A percentile compares a stretch with the other conserved stretches of the same genome.
Conservation (phyloP, 2,113 vertebrate species). For the Phylloscopus trochilus region DNA sequence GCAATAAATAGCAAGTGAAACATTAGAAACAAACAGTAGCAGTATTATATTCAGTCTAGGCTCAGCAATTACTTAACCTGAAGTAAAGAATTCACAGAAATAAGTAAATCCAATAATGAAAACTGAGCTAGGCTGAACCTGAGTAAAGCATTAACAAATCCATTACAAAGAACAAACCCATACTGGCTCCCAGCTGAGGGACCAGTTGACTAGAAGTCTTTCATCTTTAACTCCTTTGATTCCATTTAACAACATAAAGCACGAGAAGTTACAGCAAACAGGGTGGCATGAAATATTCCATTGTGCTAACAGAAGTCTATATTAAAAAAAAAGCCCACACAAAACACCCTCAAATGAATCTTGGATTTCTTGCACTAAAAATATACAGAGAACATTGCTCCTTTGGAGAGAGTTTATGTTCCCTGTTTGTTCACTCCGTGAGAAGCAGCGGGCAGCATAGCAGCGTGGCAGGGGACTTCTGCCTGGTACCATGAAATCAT, state of each 20-base stretch:
- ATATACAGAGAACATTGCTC: slow-evolving; percentile 69
- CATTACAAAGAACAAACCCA: slow-evolving; percentile 38
- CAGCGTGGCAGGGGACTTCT: slow-evolving; percentile 69
- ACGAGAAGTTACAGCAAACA: slow-evolving; percentile 29
- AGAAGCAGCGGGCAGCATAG: slow-evolving; percentile 69
- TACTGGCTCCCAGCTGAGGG: slow-evolving; percentile 17
- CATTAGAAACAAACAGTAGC: slow-evolving; percentile 16
- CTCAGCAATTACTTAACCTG: background rate
- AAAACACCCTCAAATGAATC: slow-evolving; percentile 55
- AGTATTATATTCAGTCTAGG: background rate
- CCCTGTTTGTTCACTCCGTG: slow-evolving; percentile 53
- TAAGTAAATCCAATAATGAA: slow-evolving; percentile 6
- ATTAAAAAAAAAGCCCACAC: slow-evolving; percentile 59
- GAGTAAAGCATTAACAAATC: slow-evolving; percentile 22
- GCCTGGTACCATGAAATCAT: slow-evolving; percentile 77
- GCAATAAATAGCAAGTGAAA: slow-evolving; percentile 3
- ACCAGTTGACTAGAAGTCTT: slow-evolving; percentile 39
- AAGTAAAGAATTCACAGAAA: background rate
- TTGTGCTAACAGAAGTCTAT: slow-evolving; percentile 56
- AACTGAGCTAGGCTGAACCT: slow-evolving; percentile 10
- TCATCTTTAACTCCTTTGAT: slow-evolving; percentile 57
- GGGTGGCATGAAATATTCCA: slow-evolving; percentile 60
- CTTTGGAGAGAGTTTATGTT: slow-evolving; percentile 62
- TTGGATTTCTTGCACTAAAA: slow-evolving; percentile 68
- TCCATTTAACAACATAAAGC: slow-evolving; percentile 15